A percentile compares a stretch with the other conserved stretches of the same genome.
phyloP scores from a whole-genome alignment of 2,113 vertebrate genomes.

The Anseranas semipalmata region DNA sequence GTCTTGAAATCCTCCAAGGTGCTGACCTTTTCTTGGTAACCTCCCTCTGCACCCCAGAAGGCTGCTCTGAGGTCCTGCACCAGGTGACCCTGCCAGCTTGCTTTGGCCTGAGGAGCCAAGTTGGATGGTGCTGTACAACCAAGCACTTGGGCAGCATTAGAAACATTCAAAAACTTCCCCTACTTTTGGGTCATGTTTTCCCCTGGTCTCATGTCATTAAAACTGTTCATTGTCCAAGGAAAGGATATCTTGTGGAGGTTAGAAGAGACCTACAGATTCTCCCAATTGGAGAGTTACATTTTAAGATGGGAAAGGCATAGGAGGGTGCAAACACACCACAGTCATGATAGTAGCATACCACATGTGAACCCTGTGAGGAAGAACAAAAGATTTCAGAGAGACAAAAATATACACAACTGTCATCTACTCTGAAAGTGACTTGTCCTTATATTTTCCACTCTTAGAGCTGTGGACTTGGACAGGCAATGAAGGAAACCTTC shows the following conservation, averaged over 20 bases:
- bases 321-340: fast-evolving
- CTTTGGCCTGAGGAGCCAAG: neutral
- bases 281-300: neutral
- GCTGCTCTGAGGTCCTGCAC: neutral
- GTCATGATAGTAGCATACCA: neutral
- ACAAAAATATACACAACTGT: neutral
- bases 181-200: neutral
- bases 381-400: slow-evolving; percentile 1
- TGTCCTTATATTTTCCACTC: neutral
- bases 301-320: neutral
- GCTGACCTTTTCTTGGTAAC: neutral
- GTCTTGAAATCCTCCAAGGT: neutral
- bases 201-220: neutral
- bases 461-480: slow-evolving; percentile 48
- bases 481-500: slow-evolving; percentile 1
- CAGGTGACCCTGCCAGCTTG: neutral
- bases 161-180: neutral
- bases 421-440: neutral
- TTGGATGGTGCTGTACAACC: neutral
- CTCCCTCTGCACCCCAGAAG: neutral
- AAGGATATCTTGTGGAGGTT: neutral
- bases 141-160: neutral
- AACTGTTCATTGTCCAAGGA: neutral
- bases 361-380: neutral
- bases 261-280: fast-evolving